Base-by-base conservation (phyloP, 1,140 invertebrate genomes). In the Bombus cullumanus region DNA sequence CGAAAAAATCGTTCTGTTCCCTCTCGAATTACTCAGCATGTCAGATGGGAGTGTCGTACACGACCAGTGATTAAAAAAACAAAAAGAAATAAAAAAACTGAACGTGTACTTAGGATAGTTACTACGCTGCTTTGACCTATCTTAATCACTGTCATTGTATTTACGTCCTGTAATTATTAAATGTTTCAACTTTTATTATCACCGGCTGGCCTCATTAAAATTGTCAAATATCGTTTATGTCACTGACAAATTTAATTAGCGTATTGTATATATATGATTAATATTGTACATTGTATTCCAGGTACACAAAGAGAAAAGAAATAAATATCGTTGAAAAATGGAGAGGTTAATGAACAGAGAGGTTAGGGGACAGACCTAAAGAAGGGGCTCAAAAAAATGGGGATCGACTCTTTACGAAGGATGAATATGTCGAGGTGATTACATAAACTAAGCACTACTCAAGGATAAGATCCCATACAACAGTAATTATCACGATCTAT, bases 1-100 rank as follows among this genome's bases (percentile, higher is more conserved):
- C 87, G 77, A 89, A 88, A 89, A 88, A 68, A 88, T 89, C 79
- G 83, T 47, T 89, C 69, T 62, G 75, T 86, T 89, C 87, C 83
- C 57, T 82, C 62, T 75, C 47, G 69, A 73, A 89, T 86, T 75
- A 88, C 79, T 37, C 34, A 22, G 53, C 86, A 59, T 39, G 68
- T 88, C 37, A 57, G 66, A 75, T 31, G 78, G 53, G 37, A 88
- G 59, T 68, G 34, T 81, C 31, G 66, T 22, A 25, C 22, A 22
- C 62, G 37, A 39, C n/a, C 37, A 25, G 43, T 85, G 73, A 88
- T 86, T 86, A 64, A 81, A 81, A 31, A 73, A 22, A 28, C 5
- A 41, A 8, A n/a, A 41, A 41, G 3, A 15, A n/a, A 8, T n/a
- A 41, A n/a, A 41, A 41, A 72, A 72, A 15, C n/a, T 1, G 22